A percentile compares a stretch with the other conserved stretches of the same genome.
Conservation (phyloP, 2,797 vertebrate species). For the Sternotherus odoratus region DNA sequence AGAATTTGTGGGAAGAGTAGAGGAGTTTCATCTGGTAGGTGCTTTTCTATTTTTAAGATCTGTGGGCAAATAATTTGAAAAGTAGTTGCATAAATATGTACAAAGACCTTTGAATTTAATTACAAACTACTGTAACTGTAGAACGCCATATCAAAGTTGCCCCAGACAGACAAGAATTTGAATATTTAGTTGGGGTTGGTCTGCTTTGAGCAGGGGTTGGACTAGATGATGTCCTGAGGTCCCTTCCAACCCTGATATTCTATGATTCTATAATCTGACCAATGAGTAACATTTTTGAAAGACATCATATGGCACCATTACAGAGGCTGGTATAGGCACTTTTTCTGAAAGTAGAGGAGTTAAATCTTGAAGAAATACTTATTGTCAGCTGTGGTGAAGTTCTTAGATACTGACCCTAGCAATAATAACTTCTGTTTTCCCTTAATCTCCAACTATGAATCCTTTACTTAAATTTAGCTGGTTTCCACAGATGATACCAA, state of each 20-base stretch:
- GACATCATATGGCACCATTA: not conserved
- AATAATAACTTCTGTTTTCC: not conserved
- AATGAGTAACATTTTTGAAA: not conserved
- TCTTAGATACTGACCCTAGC: not conserved
- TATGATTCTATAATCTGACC: not conserved
- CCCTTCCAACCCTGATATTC: too few relatives aligned
- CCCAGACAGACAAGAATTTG: not conserved
- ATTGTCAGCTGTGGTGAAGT: not conserved
- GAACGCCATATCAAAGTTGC: not conserved
- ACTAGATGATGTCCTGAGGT: too few relatives aligned
- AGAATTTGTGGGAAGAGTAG: not conserved
- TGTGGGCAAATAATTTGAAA: not conserved
- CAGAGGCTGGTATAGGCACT: too few relatives aligned
- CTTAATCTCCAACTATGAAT: not conserved
- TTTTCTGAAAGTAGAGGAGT: not conserved
- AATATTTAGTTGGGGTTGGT: too few relatives aligned
- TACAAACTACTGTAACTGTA: not conserved
- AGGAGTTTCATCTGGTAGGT: not conserved
- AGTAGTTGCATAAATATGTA: not conserved
- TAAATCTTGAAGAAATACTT: not conserved
- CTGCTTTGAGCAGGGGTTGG: too few relatives aligned
- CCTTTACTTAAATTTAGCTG: too few relatives aligned
- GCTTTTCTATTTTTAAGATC: not conserved
- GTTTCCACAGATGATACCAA: too few relatives aligned
- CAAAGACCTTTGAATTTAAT: not conserved